phyloP scores from a whole-genome alignment of 1,140 invertebrate species.

The Sitophilus oryzae region DNA sequence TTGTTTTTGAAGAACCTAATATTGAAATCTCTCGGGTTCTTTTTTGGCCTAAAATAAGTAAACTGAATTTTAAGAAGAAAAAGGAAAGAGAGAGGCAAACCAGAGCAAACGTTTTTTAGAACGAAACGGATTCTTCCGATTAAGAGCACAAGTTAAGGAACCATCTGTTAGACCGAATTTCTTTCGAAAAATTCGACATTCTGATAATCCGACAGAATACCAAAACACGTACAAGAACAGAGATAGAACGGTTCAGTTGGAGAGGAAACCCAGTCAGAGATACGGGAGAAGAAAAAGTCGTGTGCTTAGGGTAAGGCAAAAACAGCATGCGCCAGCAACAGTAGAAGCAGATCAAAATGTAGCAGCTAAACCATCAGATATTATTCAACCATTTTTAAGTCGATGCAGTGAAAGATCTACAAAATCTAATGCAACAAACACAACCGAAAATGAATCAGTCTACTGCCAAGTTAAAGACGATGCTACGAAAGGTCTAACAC shows the following conservation, averaged over 20 bases:
- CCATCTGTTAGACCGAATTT: slow-evolving; percentile 89
- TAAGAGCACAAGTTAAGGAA: slow-evolving; percentile 84
- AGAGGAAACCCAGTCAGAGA: slow-evolving; percentile 91
- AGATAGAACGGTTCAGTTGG: slow-evolving; percentile 88
- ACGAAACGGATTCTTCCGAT: slow-evolving; percentile 96
- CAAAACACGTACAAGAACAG: slow-evolving; percentile 87
- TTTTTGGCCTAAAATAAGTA: slow-evolving; percentile 95
- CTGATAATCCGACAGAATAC: slow-evolving; percentile 93
- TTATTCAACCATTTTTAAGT: slow-evolving; percentile 30
- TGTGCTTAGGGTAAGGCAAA: slow-evolving; percentile 58
- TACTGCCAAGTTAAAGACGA: slow-evolving; percentile 40
- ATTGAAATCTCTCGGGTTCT: slow-evolving; percentile 98
- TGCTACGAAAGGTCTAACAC: slow-evolving; percentile 32
- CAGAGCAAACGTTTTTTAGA: slow-evolving; percentile 95
- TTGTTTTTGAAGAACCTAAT: slow-evolving; percentile 86
- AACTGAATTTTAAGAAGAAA: slow-evolving; percentile 93
- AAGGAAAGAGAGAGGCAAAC: slow-evolving; percentile 90
- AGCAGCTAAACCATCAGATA: slow-evolving; percentile 1
- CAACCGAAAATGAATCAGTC: slow-evolving; percentile 35
- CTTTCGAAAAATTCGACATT: slow-evolving; percentile 93
- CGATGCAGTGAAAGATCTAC: slow-evolving; percentile 36
- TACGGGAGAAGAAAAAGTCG: slow-evolving; percentile 76
- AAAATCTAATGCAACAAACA: slow-evolving; percentile 31
- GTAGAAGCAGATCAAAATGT: slow-evolving; percentile 4
- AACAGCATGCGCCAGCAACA: slow-evolving; percentile 35